Evolutionary conservation across 2,797 vertebrate species (phyloP), one percentile per base, ranked within the genome.

Genomic region (Poeciliopsis infans): DNA sequence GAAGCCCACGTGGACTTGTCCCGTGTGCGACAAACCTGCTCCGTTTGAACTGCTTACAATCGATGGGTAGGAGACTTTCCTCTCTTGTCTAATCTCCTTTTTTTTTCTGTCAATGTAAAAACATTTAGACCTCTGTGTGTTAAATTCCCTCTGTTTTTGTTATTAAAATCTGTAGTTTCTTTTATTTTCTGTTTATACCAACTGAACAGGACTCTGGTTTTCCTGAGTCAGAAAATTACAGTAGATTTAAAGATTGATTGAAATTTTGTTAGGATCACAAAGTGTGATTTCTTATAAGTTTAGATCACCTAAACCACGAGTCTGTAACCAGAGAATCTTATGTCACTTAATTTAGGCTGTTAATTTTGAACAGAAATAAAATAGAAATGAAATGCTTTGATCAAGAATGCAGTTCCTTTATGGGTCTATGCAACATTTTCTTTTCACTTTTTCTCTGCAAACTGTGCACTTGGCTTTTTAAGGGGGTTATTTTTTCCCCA

Each of bases 1-100:
- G 92, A 99, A 99, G 83, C 98, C 98, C 82, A 99, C 98, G 0
- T 99, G 98, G 98, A 97, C 97, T 89, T 99, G 98, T 79, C 98
- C 98, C 0, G 98, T 99, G 77, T 99, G 98, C 28, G 98, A 99
- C 93, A 99, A 99, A 88, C 97, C 98, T 0, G 98, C 98, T 7
- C 97, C 97, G 23, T 99, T 98, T 15, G 97, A 98, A 93, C 96
- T 99, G 92, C 97, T 99, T 76, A 97, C 98, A 86, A 99, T 99
- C 1, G 98, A 99, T 13, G 98, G 98, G 98, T 98, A 92, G 94
- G 3, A 80, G 73, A 78, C 78, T 82, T 81, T 59, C 53, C 12
- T 1, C n/a, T 15, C 4, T 39, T 31, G 76, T 70, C 49, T 28
- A 18, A 8, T 59, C n/a, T 68, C 81, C 11, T 70, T 13, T 23